Evolutionary conservation across 1,140 invertebrate species (phyloP), one percentile per base, ranked within the genome.

Genomic region (Aethina tumida): DNA sequence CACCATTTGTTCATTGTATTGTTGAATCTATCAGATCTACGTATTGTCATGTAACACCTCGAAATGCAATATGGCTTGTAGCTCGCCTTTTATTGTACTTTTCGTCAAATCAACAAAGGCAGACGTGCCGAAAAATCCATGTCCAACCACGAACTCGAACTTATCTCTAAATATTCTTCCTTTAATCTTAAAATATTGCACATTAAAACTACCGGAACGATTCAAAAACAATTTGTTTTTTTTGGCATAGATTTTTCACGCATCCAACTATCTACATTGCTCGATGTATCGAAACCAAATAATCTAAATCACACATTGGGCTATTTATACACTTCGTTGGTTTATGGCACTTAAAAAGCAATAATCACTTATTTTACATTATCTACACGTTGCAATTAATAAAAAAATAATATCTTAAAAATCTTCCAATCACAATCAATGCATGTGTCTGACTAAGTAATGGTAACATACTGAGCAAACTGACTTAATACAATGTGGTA

Each of bases 1-100:
- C 59, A 62, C 59, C 59, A 62, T 58, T 54, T 57, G 53, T 60
- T 60, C 59, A 59, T 61, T 59, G 57, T 60, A 62, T 60, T 56
- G 55, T 52, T 56, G 45, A 50, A 49, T 50, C 50, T 58, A 58
- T 52, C 45, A 59, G 55, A 43, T 55, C 55, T 60, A 60, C 46
- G 54, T 60, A 60, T 58, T 60, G 56, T 60, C 55, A 53, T 51
- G 35, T 58, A 58, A 56, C 54, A 58, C 55, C 50, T 58, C 39
- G 41, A 48, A 49, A 53, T 52, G 47, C 52, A 41, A 40, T n/a
- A n/a, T 44, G 53, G 47, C 37, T 35, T 31, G 28, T 28, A 39
- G 24, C 18, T 37, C 39, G 35, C 41, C 34, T 43, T 37, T 58
- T 58, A 58, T 58, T 58, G 56, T 58, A 58, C 56, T 58, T 44